These are phyloP conservation scores for Rattus rattus DNA, from an alignment of 2,113 vertebrate species.

Conservation along the genomic window DNA sequence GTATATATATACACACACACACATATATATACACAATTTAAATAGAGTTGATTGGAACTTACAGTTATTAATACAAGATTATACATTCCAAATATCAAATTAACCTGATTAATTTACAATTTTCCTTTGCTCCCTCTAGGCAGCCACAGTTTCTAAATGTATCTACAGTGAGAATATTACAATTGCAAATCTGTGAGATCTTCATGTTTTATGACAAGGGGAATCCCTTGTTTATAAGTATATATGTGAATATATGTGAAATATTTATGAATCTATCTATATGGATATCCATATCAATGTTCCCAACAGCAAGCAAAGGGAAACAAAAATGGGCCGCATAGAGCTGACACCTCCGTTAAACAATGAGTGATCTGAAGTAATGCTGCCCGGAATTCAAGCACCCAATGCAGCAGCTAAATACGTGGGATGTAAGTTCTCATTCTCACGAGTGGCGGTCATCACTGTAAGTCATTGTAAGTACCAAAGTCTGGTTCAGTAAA, in stretches of 20 bases:
- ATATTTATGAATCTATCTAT: background rate
- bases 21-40: no score
- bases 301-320: background rate
- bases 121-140: background rate
- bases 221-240: background rate
- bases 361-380: background rate
- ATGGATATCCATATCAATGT: background rate
- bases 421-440: background rate
- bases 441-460: background rate
- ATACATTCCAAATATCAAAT: background rate
- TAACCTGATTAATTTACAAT: background rate
- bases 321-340: background rate
- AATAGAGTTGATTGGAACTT: background rate
- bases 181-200: background rate
- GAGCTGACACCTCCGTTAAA: background rate
- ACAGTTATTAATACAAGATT: background rate
- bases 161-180: background rate
- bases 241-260: no score
- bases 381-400: background rate
- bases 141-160: background rate
- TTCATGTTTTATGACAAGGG: slow-evolving; percentile 16
- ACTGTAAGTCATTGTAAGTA: background rate
- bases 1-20: background rate
- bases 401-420: background rate
- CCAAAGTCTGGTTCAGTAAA: background rate